Percentiles rank a stretch among this genome's conserved stretches.
These are phyloP conservation scores for Seriola aureovittata DNA, from an alignment of 2,113 vertebrate species.

Conservation along the genomic window DNA sequence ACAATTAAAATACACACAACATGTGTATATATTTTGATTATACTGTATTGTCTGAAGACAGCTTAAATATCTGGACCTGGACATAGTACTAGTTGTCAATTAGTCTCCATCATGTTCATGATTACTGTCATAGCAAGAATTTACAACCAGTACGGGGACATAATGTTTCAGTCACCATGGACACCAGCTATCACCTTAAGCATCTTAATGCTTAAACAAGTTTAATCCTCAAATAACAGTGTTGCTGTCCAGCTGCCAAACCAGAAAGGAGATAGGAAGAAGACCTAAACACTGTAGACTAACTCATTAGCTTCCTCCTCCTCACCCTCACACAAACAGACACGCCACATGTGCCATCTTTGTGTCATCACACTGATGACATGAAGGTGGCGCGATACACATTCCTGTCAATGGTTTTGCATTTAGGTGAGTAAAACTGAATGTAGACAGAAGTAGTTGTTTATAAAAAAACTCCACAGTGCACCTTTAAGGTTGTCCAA, in stretches of 20 bases:
- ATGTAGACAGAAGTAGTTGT: no score
- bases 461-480: neutral
- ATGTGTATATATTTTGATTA: no score
- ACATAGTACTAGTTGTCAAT: slow-evolving; percentile 3
- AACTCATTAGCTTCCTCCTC: slow-evolving; percentile 3
- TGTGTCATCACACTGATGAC: neutral
- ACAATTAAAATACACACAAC: neutral
- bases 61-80: neutral
- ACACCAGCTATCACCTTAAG: slow-evolving; percentile 3
- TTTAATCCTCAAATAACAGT: neutral
- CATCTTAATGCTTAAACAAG: neutral
- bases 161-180: slow-evolving; percentile 18
- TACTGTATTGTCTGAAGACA: no score
- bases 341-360: neutral
- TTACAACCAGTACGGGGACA: slow-evolving; percentile 1
- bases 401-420: neutral
- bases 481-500: neutral
- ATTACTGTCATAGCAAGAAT: neutral
- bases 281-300: slow-evolving; percentile 1
- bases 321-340: slow-evolving; percentile 14
- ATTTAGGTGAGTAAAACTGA: neutral
- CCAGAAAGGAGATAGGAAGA: neutral
- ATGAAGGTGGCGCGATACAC: neutral
- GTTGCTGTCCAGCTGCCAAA: neutral
- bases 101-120: slow-evolving; percentile 11